These are phyloP conservation scores for Lycorma delicatula DNA, from an alignment of 1,140 invertebrate species.

Conservation along the genomic window DNA sequence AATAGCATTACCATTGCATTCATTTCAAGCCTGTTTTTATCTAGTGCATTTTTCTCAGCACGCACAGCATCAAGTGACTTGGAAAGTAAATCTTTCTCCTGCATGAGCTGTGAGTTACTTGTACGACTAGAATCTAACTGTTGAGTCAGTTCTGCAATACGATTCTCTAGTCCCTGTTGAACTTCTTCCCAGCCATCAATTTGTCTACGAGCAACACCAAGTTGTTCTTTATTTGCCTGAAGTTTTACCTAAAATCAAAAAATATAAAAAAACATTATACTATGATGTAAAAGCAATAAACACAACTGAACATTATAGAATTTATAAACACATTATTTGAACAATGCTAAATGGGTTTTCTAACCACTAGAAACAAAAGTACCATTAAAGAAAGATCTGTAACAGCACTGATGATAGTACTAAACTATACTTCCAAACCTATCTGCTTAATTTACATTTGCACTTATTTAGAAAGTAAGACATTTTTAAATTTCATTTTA, in stretches of 20 bases:
- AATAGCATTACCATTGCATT: slow-evolving; percentile 51
- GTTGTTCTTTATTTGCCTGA: slow-evolving; percentile 62
- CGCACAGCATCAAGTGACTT: slow-evolving; percentile 59
- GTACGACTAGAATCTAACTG: slow-evolving; percentile 58
- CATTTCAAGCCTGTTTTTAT: slow-evolving; percentile 67
- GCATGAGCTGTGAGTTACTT: slow-evolving; percentile 56
- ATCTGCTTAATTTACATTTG: too few relatives aligned
- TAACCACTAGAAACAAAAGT: too few relatives aligned
- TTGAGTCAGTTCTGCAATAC: slow-evolving; percentile 58
- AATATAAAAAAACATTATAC: too few relatives aligned
- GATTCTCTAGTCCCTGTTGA: slow-evolving; percentile 49
- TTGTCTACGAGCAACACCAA: slow-evolving; percentile 55
- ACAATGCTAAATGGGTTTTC: too few relatives aligned
- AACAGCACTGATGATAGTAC: too few relatives aligned
- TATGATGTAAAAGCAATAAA: too few relatives aligned
- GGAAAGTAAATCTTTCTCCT: slow-evolving; percentile 66
- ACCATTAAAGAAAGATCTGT: too few relatives aligned
- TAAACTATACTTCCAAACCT: too few relatives aligned
- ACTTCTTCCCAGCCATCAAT: slow-evolving; percentile 56
- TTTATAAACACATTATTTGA: too few relatives aligned
- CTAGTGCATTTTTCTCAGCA: slow-evolving; percentile 64
- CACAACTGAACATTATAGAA: too few relatives aligned
- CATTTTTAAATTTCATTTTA: too few relatives aligned
- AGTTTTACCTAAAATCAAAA: slow-evolving; percentile 53
- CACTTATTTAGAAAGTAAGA: too few relatives aligned